Evolutionary conservation across 2,888 invertebrate genomes (phyloP), one percentile per base, ranked within the genome.

Genomic region (Deroplatys truncata): DNA sequence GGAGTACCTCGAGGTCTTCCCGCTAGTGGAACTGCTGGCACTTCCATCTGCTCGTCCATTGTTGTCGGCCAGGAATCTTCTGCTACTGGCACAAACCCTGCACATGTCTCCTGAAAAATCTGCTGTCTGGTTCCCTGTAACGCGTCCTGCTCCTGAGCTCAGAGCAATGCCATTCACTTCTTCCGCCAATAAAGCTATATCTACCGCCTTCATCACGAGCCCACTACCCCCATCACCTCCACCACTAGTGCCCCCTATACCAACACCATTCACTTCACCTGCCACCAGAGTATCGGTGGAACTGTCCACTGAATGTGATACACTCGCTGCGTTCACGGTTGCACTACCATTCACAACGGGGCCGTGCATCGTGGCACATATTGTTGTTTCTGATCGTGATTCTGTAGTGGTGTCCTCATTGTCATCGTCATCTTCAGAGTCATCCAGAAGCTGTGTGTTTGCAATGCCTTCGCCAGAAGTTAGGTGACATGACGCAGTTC

Each of bases 211-310:
- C 20, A 88, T 35, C 35, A 25, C 31, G 31, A 82, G 84, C 16
- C 29, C 72, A 25, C 35, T 84, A 49, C 84, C 84, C 16, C 20
- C 29, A 31, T 28, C 84, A 84, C 56, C 16, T 2, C 84, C 84
- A 84, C 56, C 16, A 72, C 56, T 72, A 31, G 28, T 84, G 84
- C 28, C 84, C 8, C 84, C 28, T 84, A 31, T 28, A 20, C 84
- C 84, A 28, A 84, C 28, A 31, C 84, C 84, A 28, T 84, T 88
- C 28, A 72, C 49, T 72, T 88, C 87, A 84, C 88, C 92, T 29
- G 92, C 92, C 20, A 93, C 94, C 83, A 95, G 92, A 5, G 95
- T 95, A 91, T 95, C 95, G 7, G 95, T 95, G 7, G 95, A 95
- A 92, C 95, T 94, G 91, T 95, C 95, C 89, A 94, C 94, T 25